These are phyloP conservation scores for Urosaurus nigricauda DNA, from an alignment of 2,797 vertebrate genomes.

Conservation along the genomic window DNA sequence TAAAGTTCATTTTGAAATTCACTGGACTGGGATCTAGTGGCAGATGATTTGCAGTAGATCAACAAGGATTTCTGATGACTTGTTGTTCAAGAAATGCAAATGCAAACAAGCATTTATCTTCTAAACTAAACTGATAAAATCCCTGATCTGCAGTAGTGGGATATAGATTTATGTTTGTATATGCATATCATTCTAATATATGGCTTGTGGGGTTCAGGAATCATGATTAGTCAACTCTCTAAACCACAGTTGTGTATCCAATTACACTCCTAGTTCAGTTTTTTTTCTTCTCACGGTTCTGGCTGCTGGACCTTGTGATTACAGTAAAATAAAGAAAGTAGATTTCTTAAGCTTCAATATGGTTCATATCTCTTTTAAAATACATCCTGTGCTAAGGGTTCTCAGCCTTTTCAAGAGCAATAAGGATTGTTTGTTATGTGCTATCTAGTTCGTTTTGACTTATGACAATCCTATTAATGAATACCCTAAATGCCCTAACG, in stretches of 20 bases:
- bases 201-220: background rate
- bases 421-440: background rate
- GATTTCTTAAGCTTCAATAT: background rate
- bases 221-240: background rate
- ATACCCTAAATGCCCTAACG: too few relatives aligned
- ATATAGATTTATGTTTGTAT: background rate
- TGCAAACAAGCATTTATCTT: background rate
- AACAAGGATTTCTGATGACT: background rate
- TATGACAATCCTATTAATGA: too few relatives aligned
- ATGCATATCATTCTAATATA: background rate
- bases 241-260: background rate
- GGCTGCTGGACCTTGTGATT: background rate
- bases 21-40: too few relatives aligned
- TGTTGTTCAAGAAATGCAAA: background rate
- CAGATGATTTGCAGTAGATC: background rate
- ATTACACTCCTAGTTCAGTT: background rate
- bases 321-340: background rate
- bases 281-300: background rate
- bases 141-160: background rate
- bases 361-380: background rate
- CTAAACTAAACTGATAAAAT: slow-evolving; percentile 17
- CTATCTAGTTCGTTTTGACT: too few relatives aligned
- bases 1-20: too few relatives aligned
- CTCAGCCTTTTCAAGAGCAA: background rate
- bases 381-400: too few relatives aligned